Evolutionary conservation across 1,140 invertebrate genomes (phyloP).

Genomic region (Aporrectodea caliginosa): DNA sequence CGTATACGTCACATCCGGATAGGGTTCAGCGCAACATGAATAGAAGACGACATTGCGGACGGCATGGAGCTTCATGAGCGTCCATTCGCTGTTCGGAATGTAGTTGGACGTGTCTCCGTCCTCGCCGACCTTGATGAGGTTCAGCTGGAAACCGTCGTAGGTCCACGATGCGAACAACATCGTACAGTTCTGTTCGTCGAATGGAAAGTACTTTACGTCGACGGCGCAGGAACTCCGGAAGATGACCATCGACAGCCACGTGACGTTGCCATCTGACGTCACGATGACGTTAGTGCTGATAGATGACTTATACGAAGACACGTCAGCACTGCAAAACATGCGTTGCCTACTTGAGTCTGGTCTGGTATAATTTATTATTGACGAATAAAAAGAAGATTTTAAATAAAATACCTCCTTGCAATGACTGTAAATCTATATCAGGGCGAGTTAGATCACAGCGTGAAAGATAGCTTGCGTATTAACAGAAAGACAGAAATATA

Average conservation of each 20-base stretch:
- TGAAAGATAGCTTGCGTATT: too few relatives aligned
- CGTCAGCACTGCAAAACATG: slow-evolving; percentile 55
- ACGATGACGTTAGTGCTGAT: slow-evolving; percentile 58
- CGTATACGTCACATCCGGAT: slow-evolving; percentile 52
- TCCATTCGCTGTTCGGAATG: too few relatives aligned
- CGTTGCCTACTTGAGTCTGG: too few relatives aligned
- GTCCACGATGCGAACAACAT: slow-evolving; percentile 88
- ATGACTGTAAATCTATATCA: too few relatives aligned
- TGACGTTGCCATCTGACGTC: slow-evolving; percentile 56
- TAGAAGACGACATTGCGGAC: slow-evolving; percentile 68
- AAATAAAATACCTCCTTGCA: too few relatives aligned
- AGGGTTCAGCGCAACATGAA: slow-evolving; percentile 63
- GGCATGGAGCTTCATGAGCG: slow-evolving; percentile 67
- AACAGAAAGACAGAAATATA: too few relatives aligned
- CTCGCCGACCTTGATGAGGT: too few relatives aligned
- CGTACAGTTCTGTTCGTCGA: too few relatives aligned
- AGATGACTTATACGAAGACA: slow-evolving; percentile 46
- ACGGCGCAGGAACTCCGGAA: slow-evolving; percentile 59
- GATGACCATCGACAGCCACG: slow-evolving; percentile 58
- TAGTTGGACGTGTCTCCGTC: too few relatives aligned
- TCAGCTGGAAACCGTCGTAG: slow-evolving; percentile 73
- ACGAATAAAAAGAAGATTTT: too few relatives aligned
- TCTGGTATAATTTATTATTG: too few relatives aligned
- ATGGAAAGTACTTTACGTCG: slow-evolving; percentile 59
- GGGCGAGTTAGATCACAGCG: too few relatives aligned